Evolutionary conservation across 2,888 invertebrate genomes (phyloP), one percentile per base, ranked within the genome.

Genomic region (Hoplodrina ambigua): DNA sequence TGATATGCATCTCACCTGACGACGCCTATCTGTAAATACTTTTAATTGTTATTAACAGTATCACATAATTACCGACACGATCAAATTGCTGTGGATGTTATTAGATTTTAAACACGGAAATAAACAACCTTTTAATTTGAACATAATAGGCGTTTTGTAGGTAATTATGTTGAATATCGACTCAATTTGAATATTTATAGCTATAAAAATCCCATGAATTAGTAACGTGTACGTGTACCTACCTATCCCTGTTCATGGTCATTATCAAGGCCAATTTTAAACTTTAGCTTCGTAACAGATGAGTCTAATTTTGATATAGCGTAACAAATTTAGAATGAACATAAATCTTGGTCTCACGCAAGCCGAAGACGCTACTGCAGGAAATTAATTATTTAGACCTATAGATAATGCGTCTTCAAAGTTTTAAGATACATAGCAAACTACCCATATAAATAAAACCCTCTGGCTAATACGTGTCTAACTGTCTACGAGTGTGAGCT

Each of bases 1-100:
- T 85, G 82, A 80, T 83, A 85, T 82, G 85, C 83, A 82, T 78
- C 80, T 81, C 75, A 84, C 80, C 82, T 82, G 78, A 72, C 58
- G 69, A 68, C 67, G 59, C 55, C 50, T 56, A 80, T 60, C 59
- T 50, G 55, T 46, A 46, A 17, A 3, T 59, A 64, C 52, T 71
- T 83, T 71, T 79, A 76, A 81, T 75, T 60, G 59, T 55, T 71
- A 13, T 44, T 37, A 63, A 71, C 57, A 55, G 53, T 50, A 66
- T 66, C 30, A 61, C n/a, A n/a, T 65, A 69, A 56, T 55, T 63
- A 69, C 56, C 55, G 59, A 44, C 55, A 59, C 53, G 41, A 59
- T 60, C 63, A 62, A 65, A 59, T 75, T 62, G 44, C 41, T 62
- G 15, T 13, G 20, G 20, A 62, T 52, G 15, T 56, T 54, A 2